Percentiles rank a stretch among this genome's conserved stretches.
Conservation (phyloP, 2,113 vertebrate species). For the Podarcis cretensis region DNA sequence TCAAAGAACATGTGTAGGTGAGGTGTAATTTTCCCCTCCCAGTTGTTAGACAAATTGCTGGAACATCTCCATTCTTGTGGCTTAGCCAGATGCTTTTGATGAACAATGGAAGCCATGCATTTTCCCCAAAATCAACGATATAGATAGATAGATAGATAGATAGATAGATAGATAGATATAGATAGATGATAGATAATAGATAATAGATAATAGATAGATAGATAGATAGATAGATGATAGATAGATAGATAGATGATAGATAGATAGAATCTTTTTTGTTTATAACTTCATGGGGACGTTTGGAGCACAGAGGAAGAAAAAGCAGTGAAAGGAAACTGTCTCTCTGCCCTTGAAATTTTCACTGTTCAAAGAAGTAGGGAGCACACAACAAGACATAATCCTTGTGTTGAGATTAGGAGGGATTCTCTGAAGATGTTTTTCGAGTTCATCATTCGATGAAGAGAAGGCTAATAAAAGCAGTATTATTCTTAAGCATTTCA, state of each 20-base stretch:
- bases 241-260: too few relatives aligned
- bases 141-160: too few relatives aligned
- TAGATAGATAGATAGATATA: too few relatives aligned
- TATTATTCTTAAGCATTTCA: neutral
- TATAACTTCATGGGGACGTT: neutral
- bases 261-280: neutral
- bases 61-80: neutral
- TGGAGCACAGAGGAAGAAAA: neutral
- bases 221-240: too few relatives aligned
- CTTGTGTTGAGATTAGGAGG: neutral
- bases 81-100: neutral
- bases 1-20: neutral
- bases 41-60: neutral
- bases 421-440: slow-evolving; percentile 1
- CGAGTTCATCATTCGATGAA: neutral
- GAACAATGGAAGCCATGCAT: neutral
- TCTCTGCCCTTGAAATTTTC: neutral
- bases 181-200: too few relatives aligned
- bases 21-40: neutral
- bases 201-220: too few relatives aligned
- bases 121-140: neutral
- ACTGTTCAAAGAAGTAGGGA: neutral
- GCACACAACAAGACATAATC: neutral
- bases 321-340: neutral
- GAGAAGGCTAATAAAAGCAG: neutral